Evolutionary conservation across 2,888 invertebrate species (phyloP).

Genomic region (Xestia sexstrigata): DNA sequence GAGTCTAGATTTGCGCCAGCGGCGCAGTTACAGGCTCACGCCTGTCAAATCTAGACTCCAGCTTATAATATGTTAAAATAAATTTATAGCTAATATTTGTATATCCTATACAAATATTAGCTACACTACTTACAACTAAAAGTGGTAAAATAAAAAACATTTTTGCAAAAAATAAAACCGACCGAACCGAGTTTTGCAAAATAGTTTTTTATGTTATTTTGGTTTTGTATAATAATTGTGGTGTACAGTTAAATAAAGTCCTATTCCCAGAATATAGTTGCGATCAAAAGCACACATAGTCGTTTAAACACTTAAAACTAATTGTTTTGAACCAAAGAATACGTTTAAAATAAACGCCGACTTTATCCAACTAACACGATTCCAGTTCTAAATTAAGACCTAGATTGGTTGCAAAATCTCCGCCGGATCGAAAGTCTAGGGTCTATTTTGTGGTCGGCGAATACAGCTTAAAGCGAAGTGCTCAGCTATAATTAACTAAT

Average conservation of each 20-base stretch:
- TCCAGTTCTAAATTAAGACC: conserved; percentile 36
- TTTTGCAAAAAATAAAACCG: no score
- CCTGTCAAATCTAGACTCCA: no score
- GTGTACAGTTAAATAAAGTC: not conserved
- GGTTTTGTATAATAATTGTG: not conserved
- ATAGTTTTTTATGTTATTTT: no score
- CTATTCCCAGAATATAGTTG: not conserved
- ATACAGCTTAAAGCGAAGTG: conserved; percentile 40
- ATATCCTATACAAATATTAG: no score
- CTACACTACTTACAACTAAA: no score
- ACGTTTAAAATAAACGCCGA: conserved; percentile 15
- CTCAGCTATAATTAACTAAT: conserved; percentile 55
- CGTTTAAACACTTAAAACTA: conserved; percentile 19
- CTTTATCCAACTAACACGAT: conserved; percentile 19
- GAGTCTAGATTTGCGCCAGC: no score
- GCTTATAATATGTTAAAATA: no score
- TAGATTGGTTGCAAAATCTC: conserved; percentile 60
- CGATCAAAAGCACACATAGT: not conserved
- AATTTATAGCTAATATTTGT: no score
- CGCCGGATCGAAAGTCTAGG: conserved; percentile 49
- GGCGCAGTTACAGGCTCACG: no score
- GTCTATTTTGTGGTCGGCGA: conserved; percentile 54
- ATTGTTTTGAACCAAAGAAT: conserved; percentile 15
- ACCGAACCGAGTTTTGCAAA: no score
- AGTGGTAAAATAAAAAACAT: no score